phyloP scores from a whole-genome alignment of 2,888 invertebrate species.

The Troides helena region DNA sequence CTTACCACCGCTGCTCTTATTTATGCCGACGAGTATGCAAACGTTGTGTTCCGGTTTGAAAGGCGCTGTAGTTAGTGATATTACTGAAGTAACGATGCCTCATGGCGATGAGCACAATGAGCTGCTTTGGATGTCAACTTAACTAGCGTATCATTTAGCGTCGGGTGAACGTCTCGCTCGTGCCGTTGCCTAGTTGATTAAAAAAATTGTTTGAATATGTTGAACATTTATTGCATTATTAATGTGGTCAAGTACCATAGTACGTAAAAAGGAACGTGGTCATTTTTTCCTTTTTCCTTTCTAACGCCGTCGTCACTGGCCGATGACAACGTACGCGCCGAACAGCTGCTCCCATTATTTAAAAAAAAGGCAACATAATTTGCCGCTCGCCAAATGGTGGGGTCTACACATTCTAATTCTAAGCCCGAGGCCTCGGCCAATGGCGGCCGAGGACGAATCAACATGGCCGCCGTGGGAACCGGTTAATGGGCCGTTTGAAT shows the following conservation, averaged over 20 bases:
- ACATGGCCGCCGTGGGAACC: constrained; percentile 80
- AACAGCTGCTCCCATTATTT: constrained; percentile 69
- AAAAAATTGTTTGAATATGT: neutral
- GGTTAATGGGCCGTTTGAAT: constrained; percentile 79
- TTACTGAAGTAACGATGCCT: no score
- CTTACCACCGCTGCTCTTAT: no score
- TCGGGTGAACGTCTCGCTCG: no score
- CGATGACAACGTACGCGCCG: constrained; percentile 39
- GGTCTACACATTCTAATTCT: constrained; percentile 80
- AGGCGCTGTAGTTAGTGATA: no score
- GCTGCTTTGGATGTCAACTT: no score
- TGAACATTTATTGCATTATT: neutral
- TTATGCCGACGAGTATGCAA: no score
- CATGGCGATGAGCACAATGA: no score
- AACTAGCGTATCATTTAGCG: no score
- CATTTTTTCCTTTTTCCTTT: constrained; percentile 37
- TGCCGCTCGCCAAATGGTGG: constrained; percentile 78
- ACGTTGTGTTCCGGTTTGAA: no score
- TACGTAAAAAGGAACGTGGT: neutral
- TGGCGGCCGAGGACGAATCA: constrained; percentile 76
- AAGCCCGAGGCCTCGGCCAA: constrained; percentile 76
- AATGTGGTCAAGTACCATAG: neutral
- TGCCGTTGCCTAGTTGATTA: no score
- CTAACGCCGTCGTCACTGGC: constrained; percentile 44
- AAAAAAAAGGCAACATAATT: constrained; percentile 68